phyloP scores from a whole-genome alignment of 2,888 invertebrate species.

The Lomographa bimaculata region DNA sequence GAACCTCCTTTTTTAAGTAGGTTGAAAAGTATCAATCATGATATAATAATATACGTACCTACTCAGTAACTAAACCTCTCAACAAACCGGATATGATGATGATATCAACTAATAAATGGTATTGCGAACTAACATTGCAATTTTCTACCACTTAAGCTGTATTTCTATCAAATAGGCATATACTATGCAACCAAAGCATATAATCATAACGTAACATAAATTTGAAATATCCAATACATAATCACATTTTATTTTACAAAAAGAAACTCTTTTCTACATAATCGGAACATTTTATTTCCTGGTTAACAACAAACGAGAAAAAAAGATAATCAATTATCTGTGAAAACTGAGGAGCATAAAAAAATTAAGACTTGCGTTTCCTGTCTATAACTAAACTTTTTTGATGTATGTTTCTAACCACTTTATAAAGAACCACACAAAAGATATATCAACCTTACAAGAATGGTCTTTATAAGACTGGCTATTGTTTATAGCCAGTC shows the following conservation, averaged over 20 bases:
- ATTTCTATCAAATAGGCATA: background rate
- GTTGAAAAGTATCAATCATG: too few relatives aligned
- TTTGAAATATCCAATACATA: constrained; percentile 13
- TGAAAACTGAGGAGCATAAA: constrained; percentile 26
- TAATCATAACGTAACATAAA: constrained; percentile 16
- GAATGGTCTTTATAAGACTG: constrained; percentile 2
- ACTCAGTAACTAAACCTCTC: too few relatives aligned
- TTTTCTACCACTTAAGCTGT: constrained; percentile 1
- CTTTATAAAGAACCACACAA: constrained; percentile 7
- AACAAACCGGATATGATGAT: too few relatives aligned
- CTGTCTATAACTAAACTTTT: constrained; percentile 22
- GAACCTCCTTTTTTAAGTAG: too few relatives aligned
- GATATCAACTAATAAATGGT: constrained; percentile 1
- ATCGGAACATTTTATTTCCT: constrained; percentile 17
- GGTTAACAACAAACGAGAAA: constrained; percentile 22
- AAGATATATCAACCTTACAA: too few relatives aligned
- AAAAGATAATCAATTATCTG: constrained; percentile 29
- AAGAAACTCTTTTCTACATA: constrained; percentile 1
- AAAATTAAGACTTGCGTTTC: constrained; percentile 17
- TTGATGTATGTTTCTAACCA: constrained; percentile 21
- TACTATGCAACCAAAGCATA: constrained; percentile 6
- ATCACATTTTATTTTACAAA: constrained; percentile 9
- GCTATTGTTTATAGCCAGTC: constrained; percentile 9
- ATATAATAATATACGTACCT: too few relatives aligned
- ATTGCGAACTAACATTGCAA: constrained; percentile 5